Percentiles rank a stretch among this genome's conserved stretches.
These are phyloP conservation scores for Myotis daubentonii DNA, from an alignment of 2,797 vertebrate species.

Conservation along the genomic window DNA sequence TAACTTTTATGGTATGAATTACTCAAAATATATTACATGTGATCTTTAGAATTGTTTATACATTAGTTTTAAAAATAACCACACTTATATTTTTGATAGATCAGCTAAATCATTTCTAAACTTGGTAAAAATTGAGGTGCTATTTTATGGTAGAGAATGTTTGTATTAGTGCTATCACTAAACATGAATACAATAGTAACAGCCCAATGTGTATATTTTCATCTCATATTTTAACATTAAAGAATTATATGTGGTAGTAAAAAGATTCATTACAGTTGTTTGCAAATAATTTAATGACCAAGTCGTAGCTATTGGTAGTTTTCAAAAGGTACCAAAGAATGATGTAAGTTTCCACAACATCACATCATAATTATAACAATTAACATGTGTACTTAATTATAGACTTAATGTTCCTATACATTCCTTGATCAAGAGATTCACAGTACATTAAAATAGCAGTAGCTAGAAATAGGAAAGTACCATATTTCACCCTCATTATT, in stretches of 20 bases:
- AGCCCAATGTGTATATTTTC: background rate
- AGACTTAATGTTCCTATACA: constrained; percentile 25
- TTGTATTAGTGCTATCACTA: background rate
- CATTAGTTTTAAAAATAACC: constrained; percentile 10
- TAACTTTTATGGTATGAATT: constrained; percentile 42
- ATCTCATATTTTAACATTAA: constrained; percentile 17
- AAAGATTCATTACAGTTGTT: constrained; percentile 43
- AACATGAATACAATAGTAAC: background rate
- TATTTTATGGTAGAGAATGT: background rate
- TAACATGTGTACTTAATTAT: constrained; percentile 58
- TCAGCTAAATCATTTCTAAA: constrained; percentile 52
- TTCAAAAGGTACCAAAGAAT: constrained; percentile 43
- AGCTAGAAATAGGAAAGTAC: constrained; percentile 4
- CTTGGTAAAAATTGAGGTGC: background rate
- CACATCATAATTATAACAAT: constrained; percentile 62
- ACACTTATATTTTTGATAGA: background rate
- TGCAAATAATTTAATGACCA: constrained; percentile 66
- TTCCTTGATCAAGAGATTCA: background rate
- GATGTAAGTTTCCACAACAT: constrained; percentile 39
- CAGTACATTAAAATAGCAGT: background rate
- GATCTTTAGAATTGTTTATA: background rate
- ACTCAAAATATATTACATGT: background rate
- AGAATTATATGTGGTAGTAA: constrained; percentile 12
- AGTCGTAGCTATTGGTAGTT: background rate
- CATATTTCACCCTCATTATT: constrained; percentile 4